Evolutionary conservation across 2,797 vertebrate species (phyloP).

Genomic region (Thamnophis elegans): DNA sequence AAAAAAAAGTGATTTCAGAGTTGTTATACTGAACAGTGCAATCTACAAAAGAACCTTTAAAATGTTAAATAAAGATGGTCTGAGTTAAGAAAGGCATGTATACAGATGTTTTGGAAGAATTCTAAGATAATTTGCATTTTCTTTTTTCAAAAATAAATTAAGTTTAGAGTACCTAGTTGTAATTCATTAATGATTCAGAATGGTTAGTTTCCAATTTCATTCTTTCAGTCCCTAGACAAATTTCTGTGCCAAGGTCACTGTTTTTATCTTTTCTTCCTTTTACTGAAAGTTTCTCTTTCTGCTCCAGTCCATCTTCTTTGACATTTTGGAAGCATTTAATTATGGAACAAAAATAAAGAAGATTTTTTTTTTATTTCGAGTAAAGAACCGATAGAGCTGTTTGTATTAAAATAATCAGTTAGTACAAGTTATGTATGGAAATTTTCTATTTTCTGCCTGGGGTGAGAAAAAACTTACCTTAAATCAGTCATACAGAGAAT

Average conservation of each 20-base stretch:
- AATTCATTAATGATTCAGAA: conserved; percentile 90
- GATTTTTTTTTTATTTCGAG: background rate
- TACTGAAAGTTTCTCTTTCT: conserved; percentile 1
- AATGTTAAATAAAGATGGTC: background rate
- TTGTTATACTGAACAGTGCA: background rate
- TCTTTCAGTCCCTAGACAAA: conserved; percentile 74
- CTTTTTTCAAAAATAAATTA: conserved; percentile 2
- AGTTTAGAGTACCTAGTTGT: conserved; percentile 50
- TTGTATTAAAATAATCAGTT: background rate
- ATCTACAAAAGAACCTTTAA: background rate
- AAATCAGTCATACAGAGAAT: background rate
- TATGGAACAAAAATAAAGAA: background rate
- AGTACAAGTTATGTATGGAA: background rate
- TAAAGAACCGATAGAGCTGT: background rate
- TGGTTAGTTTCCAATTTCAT: conserved; percentile 81
- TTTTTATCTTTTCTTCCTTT: conserved; percentile 42
- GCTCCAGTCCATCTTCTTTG: background rate
- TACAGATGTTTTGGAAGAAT: conserved; percentile 20
- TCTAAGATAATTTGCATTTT: conserved; percentile 10
- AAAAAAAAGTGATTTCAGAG: background rate
- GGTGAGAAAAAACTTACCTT: background rate
- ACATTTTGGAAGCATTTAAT: conserved; percentile 45
- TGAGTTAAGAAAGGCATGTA: background rate
- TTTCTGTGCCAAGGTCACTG: conserved; percentile 87
- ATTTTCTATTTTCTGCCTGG: background rate